Conservation (phyloP, 2,888 invertebrate genomes). For the Drosophila limbata region DNA sequence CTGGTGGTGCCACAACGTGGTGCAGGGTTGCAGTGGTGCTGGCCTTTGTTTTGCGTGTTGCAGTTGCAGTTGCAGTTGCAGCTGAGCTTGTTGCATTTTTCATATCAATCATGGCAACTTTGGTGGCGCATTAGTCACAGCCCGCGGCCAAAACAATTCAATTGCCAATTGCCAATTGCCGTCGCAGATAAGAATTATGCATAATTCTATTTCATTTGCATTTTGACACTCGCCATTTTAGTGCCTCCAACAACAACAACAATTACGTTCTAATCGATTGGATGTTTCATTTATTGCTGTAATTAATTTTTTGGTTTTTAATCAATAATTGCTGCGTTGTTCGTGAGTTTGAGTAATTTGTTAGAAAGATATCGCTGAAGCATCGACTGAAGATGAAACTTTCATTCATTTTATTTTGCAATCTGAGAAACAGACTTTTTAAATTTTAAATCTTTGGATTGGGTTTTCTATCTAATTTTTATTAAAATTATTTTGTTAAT, state of each 20-base stretch:
- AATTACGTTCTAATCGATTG: conserved; percentile 16
- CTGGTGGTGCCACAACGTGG: neutral
- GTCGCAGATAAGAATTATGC: conserved; percentile 64
- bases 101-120: conserved; percentile 73
- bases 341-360: conserved; percentile 4
- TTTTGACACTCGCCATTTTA: conserved; percentile 69
- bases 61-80: conserved; percentile 28
- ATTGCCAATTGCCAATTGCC: conserved; percentile 43
- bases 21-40: neutral
- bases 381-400: neutral
- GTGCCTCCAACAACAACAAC: neutral
- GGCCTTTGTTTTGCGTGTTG: conserved; percentile 30
- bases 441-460: no score
- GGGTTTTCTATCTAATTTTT: neutral
- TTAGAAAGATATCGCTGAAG: neutral
- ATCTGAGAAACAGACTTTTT: neutral
- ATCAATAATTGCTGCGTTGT: neutral
- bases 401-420: neutral
- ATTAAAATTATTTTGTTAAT: no score
- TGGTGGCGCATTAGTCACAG: conserved; percentile 79
- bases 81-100: conserved; percentile 22
- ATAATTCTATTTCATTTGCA: conserved; percentile 75
- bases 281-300: conserved; percentile 1
- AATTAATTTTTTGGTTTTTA: neutral
- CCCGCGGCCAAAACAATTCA: conserved; percentile 67